Evolutionary conservation across 2,888 invertebrate genomes (phyloP), one percentile per base, ranked within the genome.

Genomic region (Stenurella melanura): DNA sequence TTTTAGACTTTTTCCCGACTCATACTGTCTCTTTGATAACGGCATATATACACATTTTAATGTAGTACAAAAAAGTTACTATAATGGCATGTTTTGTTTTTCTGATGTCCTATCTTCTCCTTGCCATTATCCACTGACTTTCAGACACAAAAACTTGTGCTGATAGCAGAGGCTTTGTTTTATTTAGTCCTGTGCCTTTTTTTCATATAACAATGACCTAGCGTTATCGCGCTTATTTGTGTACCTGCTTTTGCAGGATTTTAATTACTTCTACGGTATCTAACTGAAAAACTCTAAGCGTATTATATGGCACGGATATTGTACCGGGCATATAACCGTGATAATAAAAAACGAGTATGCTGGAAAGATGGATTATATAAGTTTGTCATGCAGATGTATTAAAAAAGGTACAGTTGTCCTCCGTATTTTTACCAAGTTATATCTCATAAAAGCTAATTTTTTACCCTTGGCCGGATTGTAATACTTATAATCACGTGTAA

Each of bases 91-190:
- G 21, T 50, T 66, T 66, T 66, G 21, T 66, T 50, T 66, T 19
- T 26, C 21, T 18, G 12, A 50, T 26, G 34, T 68, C 21, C 56
- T 54, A 56, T 54, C 56, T 21, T 19, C 17, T 67, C 56, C 68
- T 68, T 54, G 68, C 17, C 56, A 58, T 57, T 58, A 38, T 70
- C 17, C 58, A 30, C 57, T 17, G 69, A 57, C 69, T 57, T 57
- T 15, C 11, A 57, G 34, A 70, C 38, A 70, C 69, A 70, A 70
- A 70, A 70, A 70, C 34, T 58, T 18, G 7, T n/a, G 19, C 69
- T 70, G 69, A 70, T 70, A 70, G 38, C 69, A 30, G 69, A 34
- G 17, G 58, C 57, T 70, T 70, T 70, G 69, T 70, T 58, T 58
- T 58, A 58, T 70, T 57, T 57, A 58, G 57, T 38, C n/a, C 18